Evolutionary conservation across 2,888 invertebrate species (phyloP).

Genomic region (Thalpophila matura): DNA sequence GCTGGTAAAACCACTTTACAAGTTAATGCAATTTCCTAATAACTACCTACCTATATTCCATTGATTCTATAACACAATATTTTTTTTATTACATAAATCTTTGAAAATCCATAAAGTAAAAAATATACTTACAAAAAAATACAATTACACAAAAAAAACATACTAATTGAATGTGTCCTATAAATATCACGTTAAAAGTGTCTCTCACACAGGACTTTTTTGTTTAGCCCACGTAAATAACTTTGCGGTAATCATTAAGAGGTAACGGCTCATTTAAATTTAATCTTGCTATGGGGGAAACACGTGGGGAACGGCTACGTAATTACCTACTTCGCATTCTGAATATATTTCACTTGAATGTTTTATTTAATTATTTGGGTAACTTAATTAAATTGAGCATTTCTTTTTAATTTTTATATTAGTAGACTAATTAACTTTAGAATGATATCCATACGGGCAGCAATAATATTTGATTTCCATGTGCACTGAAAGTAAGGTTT

Average conservation of each 20-base stretch:
- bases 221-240: conserved; percentile 55
- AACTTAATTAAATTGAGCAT: conserved; percentile 10
- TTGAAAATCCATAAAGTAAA: background rate
- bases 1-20: no score
- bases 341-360: conserved; percentile 34
- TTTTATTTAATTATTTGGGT: conserved; percentile 19
- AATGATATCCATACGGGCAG: no score
- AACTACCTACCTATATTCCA: no score
- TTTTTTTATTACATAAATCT: background rate
- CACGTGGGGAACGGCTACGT: conserved; percentile 35
- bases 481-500: no score
- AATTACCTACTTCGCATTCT: conserved; percentile 28
- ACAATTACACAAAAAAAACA: background rate
- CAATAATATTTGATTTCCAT: no score
- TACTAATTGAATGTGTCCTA: conserved; percentile 35
- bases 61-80: no score
- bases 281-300: conserved; percentile 56
- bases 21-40: no score
- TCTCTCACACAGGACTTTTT: conserved; percentile 40
- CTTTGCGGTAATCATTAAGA: conserved; percentile 56
- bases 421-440: background rate
- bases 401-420: background rate
- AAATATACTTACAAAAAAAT: background rate
- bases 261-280: conserved; percentile 60
- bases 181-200: conserved; percentile 35